Evolutionary conservation across 2,888 invertebrate species (phyloP), one percentile per base, ranked within the genome.

Genomic region (Monopis laevigella): DNA sequence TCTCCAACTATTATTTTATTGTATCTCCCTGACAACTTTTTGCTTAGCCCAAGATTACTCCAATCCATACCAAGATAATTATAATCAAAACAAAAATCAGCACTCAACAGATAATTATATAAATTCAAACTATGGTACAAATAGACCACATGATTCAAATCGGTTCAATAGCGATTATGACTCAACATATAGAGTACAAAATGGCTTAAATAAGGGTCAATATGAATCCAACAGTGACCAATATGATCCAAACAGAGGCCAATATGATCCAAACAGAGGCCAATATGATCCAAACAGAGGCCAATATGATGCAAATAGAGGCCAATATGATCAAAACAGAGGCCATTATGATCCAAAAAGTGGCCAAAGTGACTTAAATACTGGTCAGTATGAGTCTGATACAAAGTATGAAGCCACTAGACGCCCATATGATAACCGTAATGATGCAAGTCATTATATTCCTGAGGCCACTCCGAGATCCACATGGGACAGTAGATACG

Each of bases 41-140:
- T 64, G 68, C 48, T 45, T 44, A 40, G 58, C 68, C 40, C 74
- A 78, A 53, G 77, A 80, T 35, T 74, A 77, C 47, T 57, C 42
- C 11, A 45, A 29, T n/a, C 35, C 45, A 21, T 35, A 43, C 26
- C 12, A 10, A 14, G 26, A 39, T 21, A 3, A 73, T 16, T 72
- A 75, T 52, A 68, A 73, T 38, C 60, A 73, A 3, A 66, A 70
- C 14, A 41, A 53, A 2, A 62, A 49, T 43, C 59, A 60, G 43
- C 39, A 56, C 61, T n/a, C 74, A 1, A 73, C 74, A 41, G 75
- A 67, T 50, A 71, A 73, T 45, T 75, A 73, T 48, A 46, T 46
- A 10, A 55, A 55, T 36, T 21, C 41, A 10, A 39, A 14, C 11
- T 44, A 44, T 39, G 39, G 41, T 18, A 41, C 42, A 2, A 53